Evolutionary conservation across 1,140 invertebrate genomes (phyloP).

Genomic region (Apis mellifera): DNA sequence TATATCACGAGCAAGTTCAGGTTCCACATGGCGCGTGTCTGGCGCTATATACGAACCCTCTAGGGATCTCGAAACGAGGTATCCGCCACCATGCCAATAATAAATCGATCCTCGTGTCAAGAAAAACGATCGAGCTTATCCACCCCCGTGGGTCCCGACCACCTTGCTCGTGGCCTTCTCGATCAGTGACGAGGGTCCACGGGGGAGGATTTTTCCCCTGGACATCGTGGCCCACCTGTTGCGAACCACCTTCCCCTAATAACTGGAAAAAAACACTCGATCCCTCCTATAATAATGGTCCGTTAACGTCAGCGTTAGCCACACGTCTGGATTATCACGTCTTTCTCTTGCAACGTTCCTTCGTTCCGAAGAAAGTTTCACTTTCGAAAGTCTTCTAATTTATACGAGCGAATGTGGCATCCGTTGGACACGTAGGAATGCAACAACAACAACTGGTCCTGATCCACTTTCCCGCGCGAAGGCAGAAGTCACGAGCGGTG

Average conservation of each 20-base stretch:
- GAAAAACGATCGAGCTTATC: conserved; percentile 53
- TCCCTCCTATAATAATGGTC: conserved; percentile 47
- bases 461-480: conserved; percentile 3
- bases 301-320: conserved; percentile 57
- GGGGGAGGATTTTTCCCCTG: conserved; percentile 30
- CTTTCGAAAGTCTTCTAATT: background rate
- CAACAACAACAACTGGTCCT: background rate
- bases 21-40: conserved; percentile 73
- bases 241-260: conserved; percentile 56
- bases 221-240: conserved; percentile 69
- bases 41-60: conserved; percentile 58
- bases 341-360: conserved; percentile 55
- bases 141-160: conserved; percentile 51
- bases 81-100: conserved; percentile 72
- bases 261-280: conserved; percentile 40
- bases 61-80: conserved; percentile 61
- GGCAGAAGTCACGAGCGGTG: background rate
- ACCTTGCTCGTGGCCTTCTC: conserved; percentile 48
- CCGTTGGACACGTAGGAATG: background rate
- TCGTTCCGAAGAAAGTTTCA: background rate
- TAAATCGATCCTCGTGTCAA: conserved; percentile 72
- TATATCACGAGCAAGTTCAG: conserved; percentile 63
- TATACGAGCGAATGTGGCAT: background rate
- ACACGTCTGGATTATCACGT: conserved; percentile 30
- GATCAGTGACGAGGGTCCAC: conserved; percentile 36